Evolutionary conservation across 1,140 invertebrate genomes (phyloP), one percentile per base, ranked within the genome.

Genomic region (Pissodes strobi): DNA sequence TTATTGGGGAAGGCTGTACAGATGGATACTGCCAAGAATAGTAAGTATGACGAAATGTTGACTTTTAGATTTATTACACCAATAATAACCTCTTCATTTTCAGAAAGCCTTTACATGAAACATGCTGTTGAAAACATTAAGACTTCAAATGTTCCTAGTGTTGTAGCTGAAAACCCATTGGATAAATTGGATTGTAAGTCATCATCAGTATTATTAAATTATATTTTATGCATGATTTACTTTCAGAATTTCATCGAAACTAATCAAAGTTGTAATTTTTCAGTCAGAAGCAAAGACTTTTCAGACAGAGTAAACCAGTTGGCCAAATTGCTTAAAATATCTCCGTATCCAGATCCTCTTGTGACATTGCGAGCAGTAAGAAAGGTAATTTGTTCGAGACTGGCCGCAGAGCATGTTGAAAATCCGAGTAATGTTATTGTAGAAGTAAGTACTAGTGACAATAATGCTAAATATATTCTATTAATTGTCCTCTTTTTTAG

Each of bases 151-250:
- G 79, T 78, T 9, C 90, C 89, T 8, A 86, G 82, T 79, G 82
- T 92, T 49, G 85, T 88, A 27, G 88, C 90, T 19, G 82, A 85
- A 45, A 95, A 95, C 82, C 90, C 91, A 41, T 76, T 95, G 34
- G 91, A 94, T 75, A 89, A 88, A 77, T 79, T 95, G 41, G 87
- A 95, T 75, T 94, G 91, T 93, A 84, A 87, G 90, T 87, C 23
- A 41, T 5, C 13, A n/a, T n/a, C 64, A 18, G 6, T 19, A 41
- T 9, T 9, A 37, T 17, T 4, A 12, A 37, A 8, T 17, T 37
- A 41, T n/a, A n/a, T n/a, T n/a, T n/a, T n/a, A n/a, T n/a, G n/a
- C n/a, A n/a, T n/a, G n/a, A n/a, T n/a, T 5, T 43, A 10, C 15
- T 43, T 43, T 43, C 6, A 43, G 4, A 10, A n/a, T 49, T n/a